Percentiles rank a stretch among this genome's conserved stretches.
These are phyloP conservation scores for Vulpes vulpes DNA, from an alignment of 2,113 vertebrate genomes.

Conservation along the genomic window DNA sequence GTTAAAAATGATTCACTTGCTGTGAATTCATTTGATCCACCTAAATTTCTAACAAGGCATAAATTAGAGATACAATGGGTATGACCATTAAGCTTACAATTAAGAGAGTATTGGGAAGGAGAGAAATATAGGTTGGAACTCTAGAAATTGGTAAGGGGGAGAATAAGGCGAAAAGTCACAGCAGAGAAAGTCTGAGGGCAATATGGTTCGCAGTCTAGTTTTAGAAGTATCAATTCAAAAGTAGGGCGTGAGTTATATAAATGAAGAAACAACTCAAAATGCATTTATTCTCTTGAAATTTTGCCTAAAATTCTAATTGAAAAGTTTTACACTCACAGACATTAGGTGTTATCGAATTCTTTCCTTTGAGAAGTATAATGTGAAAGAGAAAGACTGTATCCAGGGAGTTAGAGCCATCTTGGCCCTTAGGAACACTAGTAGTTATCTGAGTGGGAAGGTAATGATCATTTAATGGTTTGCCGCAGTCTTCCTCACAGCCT, in stretches of 20 bases:
- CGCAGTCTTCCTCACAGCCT: not conserved
- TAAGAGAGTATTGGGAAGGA: not conserved
- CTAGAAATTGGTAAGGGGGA: not conserved
- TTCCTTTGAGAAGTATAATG: not conserved
- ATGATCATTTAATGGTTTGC: too few species aligned
- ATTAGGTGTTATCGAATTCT: not conserved
- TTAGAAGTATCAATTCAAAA: not conserved
- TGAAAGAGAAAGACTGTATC: not conserved
- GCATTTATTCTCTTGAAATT: not conserved
- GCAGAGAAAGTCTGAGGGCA: not conserved
- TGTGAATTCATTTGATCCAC: not conserved
- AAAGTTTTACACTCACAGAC: not conserved
- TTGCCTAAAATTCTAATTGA: not conserved
- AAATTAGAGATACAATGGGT: not conserved
- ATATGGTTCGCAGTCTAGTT: not conserved
- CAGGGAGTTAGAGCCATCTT: accelerated
- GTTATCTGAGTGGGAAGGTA: accelerated
- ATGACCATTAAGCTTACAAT: not conserved
- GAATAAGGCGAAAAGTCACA: not conserved
- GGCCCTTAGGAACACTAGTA: accelerated
- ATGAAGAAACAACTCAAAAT: not conserved
- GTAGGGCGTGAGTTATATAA: not conserved
- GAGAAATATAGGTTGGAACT: not conserved
- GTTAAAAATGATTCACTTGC: not conserved
- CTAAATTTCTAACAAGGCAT: not conserved